These are phyloP conservation scores for Cromileptes altivelis DNA, from an alignment of 2,113 vertebrate genomes.

Conservation along the genomic window DNA sequence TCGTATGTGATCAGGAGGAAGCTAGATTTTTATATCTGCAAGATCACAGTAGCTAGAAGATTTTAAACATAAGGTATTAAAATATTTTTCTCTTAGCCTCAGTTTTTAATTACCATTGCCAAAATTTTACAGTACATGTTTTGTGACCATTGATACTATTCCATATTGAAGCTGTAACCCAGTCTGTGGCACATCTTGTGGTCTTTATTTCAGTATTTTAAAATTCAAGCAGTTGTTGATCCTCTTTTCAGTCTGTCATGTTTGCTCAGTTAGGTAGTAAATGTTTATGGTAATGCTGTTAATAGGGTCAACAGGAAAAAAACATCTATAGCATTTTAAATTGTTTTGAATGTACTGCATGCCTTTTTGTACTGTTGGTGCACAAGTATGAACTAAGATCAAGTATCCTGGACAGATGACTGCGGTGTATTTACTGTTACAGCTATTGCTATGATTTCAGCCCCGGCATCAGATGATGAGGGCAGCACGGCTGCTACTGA, in stretches of 20 bases:
- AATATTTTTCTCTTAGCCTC: neutral
- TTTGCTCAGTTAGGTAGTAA: neutral
- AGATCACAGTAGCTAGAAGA: neutral
- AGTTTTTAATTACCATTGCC: neutral
- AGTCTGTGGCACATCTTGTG: neutral
- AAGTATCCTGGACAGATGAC: conserved; percentile 75
- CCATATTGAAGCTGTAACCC: neutral
- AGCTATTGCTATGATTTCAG: conserved; percentile 97
- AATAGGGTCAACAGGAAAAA: neutral
- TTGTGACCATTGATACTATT: neutral
- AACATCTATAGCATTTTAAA: neutral
- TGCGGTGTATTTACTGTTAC: conserved; percentile 93
- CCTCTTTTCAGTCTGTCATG: neutral
- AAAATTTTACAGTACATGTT: neutral
- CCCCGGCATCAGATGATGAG: conserved; percentile 98
- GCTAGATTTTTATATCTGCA: conserved; percentile 15
- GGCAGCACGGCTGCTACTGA: conserved; percentile 99
- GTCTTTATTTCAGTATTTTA: neutral
- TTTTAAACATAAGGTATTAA: neutral
- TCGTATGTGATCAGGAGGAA: neutral
- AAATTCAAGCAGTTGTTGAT: neutral
- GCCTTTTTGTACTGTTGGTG: conserved; percentile 37
- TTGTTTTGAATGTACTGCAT: conserved; percentile 27
- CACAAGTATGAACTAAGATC: conserved; percentile 52
- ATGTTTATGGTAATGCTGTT: conserved; percentile 10